phyloP scores from a whole-genome alignment of 2,797 vertebrate species.

The Emydoidea blandingii region DNA sequence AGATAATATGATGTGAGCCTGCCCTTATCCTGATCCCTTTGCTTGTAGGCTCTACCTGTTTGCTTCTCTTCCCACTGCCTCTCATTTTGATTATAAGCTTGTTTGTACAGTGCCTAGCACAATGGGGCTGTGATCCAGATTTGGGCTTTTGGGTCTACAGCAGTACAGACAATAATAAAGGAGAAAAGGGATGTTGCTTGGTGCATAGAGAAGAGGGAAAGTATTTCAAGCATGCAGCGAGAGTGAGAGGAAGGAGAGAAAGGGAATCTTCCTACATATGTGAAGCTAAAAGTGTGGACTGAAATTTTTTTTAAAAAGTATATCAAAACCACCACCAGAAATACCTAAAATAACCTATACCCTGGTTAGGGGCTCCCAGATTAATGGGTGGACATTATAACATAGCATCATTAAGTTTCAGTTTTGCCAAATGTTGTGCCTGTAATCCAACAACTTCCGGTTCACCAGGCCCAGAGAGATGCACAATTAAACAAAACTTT shows the following conservation, averaged over 20 bases:
- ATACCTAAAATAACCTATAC: neutral
- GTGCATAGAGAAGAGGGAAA: neutral
- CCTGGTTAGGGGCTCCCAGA: neutral
- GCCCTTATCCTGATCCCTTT: neutral
- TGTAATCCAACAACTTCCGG: neutral
- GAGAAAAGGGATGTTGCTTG: neutral
- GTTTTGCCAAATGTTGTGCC: neutral
- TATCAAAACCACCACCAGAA: neutral
- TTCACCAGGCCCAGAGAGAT: neutral
- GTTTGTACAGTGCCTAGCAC: neutral
- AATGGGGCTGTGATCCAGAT: neutral
- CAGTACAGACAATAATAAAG: neutral
- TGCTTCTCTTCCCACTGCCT: neutral
- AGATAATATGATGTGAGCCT: rapidly evolving
- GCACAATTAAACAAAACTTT: neutral
- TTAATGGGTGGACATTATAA: neutral
- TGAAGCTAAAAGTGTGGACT: neutral
- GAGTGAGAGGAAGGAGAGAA: neutral
- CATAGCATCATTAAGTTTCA: neutral
- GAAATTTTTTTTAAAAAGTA: neutral
- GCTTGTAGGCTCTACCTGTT: neutral
- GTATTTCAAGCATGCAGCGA: neutral
- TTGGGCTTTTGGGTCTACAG: neutral
- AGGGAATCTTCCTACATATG: neutral
- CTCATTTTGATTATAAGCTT: neutral